Base-by-base conservation (phyloP, 2,113 vertebrate genomes). In the Tupaia chinensis region DNA sequence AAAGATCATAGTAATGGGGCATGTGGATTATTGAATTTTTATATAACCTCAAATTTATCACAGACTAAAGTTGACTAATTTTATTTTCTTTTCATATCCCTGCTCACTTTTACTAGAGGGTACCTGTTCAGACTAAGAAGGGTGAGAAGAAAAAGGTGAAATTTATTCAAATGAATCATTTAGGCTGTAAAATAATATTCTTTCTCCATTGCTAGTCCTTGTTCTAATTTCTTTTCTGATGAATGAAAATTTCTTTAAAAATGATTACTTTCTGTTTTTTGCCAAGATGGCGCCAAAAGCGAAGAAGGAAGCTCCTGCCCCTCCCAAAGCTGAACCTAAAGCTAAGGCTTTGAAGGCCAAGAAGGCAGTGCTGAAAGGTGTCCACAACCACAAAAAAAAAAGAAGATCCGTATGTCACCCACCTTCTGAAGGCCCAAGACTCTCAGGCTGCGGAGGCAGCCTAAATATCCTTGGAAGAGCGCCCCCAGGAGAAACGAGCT, bases 221-320 rank as follows among this genome's bases (percentile, higher is more conserved):
- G 80, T 53, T 65, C 16, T 82, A 20, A 66, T 65, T 90, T 70
- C 27, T 78, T 83, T 16, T 9, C 79, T 61, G 14, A 69, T 44
- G 60, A 76, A 89, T 60, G n/a, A 25, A 68, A 94, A 82, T 84
- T 70, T 61, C 61, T 87, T 74, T 23, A n/a, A 81, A 89, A 89
- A 61, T 23, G 8, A 53, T 34, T 87, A 8, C 32, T 63, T 72
- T 5, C 44, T 44, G 44, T 5, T 44, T 44, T 44, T 44, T 44
- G 44, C 44, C 44, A 44, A 44, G 44, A 44, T 44, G 44, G 44
- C 44, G 44, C 44, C 44, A 4, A 44, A 44, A 44, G 44, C 44
- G 5, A 44, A 44, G 44, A 44, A 44, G 44, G 44, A 44, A 44
- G 44, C 44, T 44, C 44, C 44, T 44, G 44, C 44, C 44, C 44